Percentiles rank a stretch among this genome's conserved stretches.
Evolutionary conservation across 1,140 invertebrate genomes (phyloP).

Genomic region (Propsilocerus akamusi): DNA sequence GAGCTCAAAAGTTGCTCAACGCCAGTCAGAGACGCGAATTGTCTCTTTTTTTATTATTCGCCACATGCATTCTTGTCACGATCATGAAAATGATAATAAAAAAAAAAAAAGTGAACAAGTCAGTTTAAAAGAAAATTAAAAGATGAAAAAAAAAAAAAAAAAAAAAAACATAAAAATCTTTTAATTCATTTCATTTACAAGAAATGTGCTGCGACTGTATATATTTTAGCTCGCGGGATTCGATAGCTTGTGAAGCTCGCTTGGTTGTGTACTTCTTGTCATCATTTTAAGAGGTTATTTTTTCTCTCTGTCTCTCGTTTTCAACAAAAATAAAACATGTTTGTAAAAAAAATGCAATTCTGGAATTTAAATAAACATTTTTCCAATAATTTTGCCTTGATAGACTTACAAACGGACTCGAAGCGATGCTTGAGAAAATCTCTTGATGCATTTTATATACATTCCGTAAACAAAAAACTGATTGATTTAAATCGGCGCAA

Average conservation of each 20-base stretch:
- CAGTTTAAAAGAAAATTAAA: conserved; percentile 3
- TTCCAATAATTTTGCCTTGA: too few relatives aligned
- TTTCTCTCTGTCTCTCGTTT: background rate
- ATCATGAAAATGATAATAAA: conserved; percentile 1
- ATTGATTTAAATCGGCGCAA: too few relatives aligned
- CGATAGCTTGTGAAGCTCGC: too few relatives aligned
- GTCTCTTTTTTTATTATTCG: background rate
- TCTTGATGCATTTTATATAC: too few relatives aligned
- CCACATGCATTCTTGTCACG: conserved; percentile 1
- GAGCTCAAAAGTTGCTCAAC: too few relatives aligned
- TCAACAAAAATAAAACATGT: background rate
- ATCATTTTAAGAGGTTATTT: conserved; percentile 2
- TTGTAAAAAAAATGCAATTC: background rate
- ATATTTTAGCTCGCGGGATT: too few relatives aligned
- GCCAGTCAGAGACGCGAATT: too few relatives aligned
- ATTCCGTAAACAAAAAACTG: too few relatives aligned
- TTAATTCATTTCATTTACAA: conserved; percentile 2
- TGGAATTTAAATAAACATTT: background rate
- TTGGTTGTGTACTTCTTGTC: background rate
- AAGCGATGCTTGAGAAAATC: too few relatives aligned
- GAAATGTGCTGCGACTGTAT: background rate
- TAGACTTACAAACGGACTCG: too few relatives aligned
- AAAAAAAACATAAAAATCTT: conserved; percentile 2
- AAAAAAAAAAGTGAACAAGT: conserved; percentile 3
- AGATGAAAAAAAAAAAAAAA: background rate